Evolutionary conservation across 2,113 vertebrate species (phyloP).

Genomic region (Mirounga angustirostris): DNA sequence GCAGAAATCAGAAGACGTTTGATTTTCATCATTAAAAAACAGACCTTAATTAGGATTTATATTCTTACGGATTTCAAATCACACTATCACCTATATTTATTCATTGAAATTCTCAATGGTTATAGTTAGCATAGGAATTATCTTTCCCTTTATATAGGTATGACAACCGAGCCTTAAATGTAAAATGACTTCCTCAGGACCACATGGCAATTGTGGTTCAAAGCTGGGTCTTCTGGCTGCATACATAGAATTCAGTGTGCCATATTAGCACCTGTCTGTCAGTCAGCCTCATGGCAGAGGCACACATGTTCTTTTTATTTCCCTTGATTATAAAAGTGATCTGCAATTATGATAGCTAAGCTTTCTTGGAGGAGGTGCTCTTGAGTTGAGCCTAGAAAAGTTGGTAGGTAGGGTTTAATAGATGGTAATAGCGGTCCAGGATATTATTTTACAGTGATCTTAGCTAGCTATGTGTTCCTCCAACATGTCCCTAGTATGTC

Average conservation of each 20-base stretch:
- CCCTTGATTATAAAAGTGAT: neutral
- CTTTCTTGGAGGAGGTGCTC: neutral
- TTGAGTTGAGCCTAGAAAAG: neutral
- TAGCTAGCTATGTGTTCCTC: neutral
- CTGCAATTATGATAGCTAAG: neutral
- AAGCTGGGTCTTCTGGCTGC: neutral
- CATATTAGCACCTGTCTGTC: neutral
- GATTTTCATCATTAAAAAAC: constrained; percentile 7
- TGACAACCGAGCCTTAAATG: neutral
- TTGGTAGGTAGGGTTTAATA: neutral
- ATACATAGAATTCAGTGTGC: neutral
- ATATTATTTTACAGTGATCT: neutral
- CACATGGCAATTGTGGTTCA: neutral
- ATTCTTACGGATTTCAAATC: neutral
- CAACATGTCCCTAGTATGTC: neutral
- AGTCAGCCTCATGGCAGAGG: neutral
- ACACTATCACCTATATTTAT: neutral
- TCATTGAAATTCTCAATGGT: neutral
- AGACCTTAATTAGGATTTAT: neutral
- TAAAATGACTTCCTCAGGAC: neutral
- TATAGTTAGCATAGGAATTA: neutral
- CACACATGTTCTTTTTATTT: neutral
- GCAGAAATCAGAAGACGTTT: neutral
- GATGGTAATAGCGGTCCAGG: too few relatives aligned
- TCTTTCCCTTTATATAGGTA: neutral